These are phyloP conservation scores for Aspidapion aeneum DNA, from an alignment of 2,888 invertebrate species.

Conservation along the genomic window DNA sequence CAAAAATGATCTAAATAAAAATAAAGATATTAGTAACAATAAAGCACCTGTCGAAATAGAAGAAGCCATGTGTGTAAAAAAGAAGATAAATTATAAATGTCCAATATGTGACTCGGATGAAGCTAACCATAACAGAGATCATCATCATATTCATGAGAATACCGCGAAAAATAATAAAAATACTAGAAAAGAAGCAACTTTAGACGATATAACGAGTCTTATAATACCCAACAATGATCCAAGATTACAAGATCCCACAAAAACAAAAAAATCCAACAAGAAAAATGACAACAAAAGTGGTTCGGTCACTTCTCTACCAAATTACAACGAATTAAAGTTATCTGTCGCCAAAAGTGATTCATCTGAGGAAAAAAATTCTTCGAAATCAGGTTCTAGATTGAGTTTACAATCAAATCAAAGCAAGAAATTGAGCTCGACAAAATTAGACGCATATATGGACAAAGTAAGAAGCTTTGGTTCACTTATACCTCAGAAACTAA, in stretches of 20 bases:
- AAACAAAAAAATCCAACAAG: constrained; percentile 20
- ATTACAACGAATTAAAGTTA: constrained; percentile 50
- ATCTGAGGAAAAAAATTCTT: constrained; percentile 23
- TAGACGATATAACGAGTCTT: not conserved
- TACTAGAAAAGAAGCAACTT: constrained; percentile 19
- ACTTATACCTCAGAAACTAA: constrained; percentile 47
- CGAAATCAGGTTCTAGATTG: constrained; percentile 16
- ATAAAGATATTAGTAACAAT: not conserved
- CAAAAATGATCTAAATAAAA: constrained; percentile 10
- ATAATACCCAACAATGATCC: constrained; percentile 11
- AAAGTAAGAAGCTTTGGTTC: constrained; percentile 50
- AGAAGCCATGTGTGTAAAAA: constrained; percentile 44
- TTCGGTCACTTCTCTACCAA: constrained; percentile 53
- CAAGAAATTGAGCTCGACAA: constrained; percentile 38
- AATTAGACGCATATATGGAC: constrained; percentile 48
- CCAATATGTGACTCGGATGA: constrained; percentile 43
- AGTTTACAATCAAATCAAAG: constrained; percentile 14
- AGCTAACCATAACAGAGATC: constrained; percentile 35
- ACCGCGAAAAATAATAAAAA: constrained; percentile 26
- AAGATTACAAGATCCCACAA: constrained; percentile 5
- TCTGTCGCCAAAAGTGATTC: constrained; percentile 40
- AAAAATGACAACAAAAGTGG: constrained; percentile 45
- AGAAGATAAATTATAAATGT: constrained; percentile 44
- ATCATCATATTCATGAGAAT: constrained; percentile 33
- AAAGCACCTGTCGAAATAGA: constrained; percentile 34